These are phyloP conservation scores for Eptesicus fuscus DNA, from an alignment of 2,113 vertebrate species.

Conservation along the genomic window DNA sequence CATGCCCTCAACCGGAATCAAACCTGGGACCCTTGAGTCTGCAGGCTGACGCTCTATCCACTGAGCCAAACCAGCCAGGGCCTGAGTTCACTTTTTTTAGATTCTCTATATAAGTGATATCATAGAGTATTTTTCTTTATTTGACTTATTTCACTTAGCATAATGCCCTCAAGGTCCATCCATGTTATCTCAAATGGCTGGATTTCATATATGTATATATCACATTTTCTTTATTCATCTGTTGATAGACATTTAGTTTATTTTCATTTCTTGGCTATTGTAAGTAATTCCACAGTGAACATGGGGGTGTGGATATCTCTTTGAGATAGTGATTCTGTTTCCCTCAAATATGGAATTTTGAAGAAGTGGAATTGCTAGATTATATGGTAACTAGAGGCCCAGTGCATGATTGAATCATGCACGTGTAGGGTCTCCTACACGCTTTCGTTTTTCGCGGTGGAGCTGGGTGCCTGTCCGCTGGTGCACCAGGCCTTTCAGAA, in stretches of 20 bases:
- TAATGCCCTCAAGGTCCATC: background rate
- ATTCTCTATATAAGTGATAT: background rate
- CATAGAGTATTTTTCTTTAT: background rate
- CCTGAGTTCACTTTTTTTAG: background rate
- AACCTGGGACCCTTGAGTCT: too few relatives aligned
- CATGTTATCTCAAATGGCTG: background rate
- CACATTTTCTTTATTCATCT: background rate
- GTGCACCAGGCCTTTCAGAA: too few relatives aligned
- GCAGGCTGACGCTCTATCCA: too few relatives aligned
- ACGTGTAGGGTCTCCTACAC: too few relatives aligned
- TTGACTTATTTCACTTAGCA: background rate
- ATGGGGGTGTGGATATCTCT: background rate
- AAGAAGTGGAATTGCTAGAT: background rate
- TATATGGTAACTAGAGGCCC: background rate
- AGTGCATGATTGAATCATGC: too few relatives aligned
- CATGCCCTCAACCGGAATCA: too few relatives aligned
- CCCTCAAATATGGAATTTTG: background rate
- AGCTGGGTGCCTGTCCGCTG: too few relatives aligned
- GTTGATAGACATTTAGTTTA: background rate
- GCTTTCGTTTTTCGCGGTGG: too few relatives aligned
- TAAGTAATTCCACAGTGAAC: background rate
- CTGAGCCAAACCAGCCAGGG: too few relatives aligned
- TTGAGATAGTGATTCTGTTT: background rate
- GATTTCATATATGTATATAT: background rate
- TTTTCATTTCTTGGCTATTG: background rate